Base-by-base conservation (phyloP, 2,797 vertebrate genomes). In the Melanotaenia parkinsoni region DNA sequence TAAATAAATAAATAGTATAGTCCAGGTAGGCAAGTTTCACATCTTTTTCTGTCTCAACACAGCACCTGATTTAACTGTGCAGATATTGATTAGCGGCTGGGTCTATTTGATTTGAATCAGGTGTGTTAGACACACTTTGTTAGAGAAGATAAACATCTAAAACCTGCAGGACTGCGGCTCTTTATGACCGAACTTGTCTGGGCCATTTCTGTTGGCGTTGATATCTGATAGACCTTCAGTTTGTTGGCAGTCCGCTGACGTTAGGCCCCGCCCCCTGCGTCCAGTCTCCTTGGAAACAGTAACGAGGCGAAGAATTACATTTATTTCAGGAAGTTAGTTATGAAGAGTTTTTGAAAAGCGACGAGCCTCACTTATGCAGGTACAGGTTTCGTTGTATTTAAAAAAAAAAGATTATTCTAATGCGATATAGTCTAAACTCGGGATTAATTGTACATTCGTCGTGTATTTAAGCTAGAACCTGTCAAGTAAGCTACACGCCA, bases 231-330 rank as follows among this genome's bases (percentile, higher is more conserved):
- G 3, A 51, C 8, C n/a, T 59, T 30, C 50, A 61, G 64, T 11
- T 53, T 12, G 12, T 12, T 26, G 22, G 22, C n/a, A 8, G 7
- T 51, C 22, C 12, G 26, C 1, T 22, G 32, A 4, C 8, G 53
- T 45, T 22, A 53, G 12, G 13, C 35, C 43, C 60, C 67, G 12
- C 43, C 66, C 54, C 63, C 26, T 3, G 67, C 14, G 60, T 57
- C 18, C 47, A 58, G 85, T 95, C 56, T 85, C 93, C 88, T 51
- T 84, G 87, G 93, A 77, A 90, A 94, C 92, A 28, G 4, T 30
- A 82, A 90, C 84, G 88, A 79, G 72, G 73, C 63, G 58, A 72
- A 57, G 5, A 56, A 38, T 2, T 13, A 22, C 70, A 12, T 58
- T 18, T n/a, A 5, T 4, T 5, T 33, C 40, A 8, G 28, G 38